Evolutionary conservation across 1,140 invertebrate species (phyloP), one percentile per base, ranked within the genome.

Genomic region (Philaenus spumarius): DNA sequence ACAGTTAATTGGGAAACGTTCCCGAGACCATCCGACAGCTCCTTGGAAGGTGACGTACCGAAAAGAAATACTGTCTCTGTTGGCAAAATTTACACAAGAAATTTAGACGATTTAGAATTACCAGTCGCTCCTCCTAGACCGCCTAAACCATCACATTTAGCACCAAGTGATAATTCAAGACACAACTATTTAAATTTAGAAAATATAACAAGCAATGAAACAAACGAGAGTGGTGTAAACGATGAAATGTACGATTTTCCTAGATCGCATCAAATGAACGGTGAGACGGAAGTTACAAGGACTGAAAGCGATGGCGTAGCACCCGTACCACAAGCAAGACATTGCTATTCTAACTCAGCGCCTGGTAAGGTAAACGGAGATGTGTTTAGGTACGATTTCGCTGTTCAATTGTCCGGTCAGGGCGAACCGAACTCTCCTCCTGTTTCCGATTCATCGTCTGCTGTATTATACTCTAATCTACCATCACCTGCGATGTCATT

Each of bases 241-340:
- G 85, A 88, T 70, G 85, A 87, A 40, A 82, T 80, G 61, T 86
- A 87, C 64, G 86, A 89, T 68, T 82, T 87, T 72, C 84, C 85
- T 23, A 76, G 84, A 58, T 82, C 82, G 46, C 82, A 87, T 68
- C 76, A 80, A 59, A 75, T 75, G 48, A 67, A 63, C 47, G 72
- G 74, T 64, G 66, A 72, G 24, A 47, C 9, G 6, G 59, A 60
- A 24, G n/a, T n/a, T n/a, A n/a, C n/a, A n/a, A n/a, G n/a, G n/a
- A n/a, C n/a, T n/a, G n/a, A n/a, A n/a, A n/a, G n/a, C n/a, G 47
- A 51, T 20, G 59, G 60, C 19, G 43, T 40, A 46, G 65, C 68
- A 9, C 58, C 58, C 15, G 54, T 52, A 12, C 58, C 60, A 11
- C 50, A 55, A 23, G 68, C 73, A 24, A 76, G 77, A 51, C 84